These are phyloP conservation scores for Drosophila suboccidentalis DNA, from an alignment of 2,888 invertebrate species.

Conservation along the genomic window DNA sequence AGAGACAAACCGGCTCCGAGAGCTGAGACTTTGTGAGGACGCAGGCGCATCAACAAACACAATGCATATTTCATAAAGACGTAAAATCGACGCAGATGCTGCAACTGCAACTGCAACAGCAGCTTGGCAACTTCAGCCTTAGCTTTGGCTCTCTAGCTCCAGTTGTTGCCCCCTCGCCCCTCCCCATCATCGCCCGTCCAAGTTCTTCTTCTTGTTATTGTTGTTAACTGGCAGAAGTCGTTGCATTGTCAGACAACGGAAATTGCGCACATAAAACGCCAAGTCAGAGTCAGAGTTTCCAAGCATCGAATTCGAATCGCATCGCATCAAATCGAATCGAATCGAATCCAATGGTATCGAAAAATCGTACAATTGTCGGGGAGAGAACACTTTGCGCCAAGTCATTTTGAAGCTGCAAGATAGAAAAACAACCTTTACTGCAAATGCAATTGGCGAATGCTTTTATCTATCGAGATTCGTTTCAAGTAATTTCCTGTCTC, in stretches of 20 bases:
- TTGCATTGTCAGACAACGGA: conserved; percentile 74
- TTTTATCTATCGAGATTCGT: conserved; percentile 71
- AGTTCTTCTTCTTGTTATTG: conserved; percentile 29
- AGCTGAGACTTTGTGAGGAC: conserved; percentile 54
- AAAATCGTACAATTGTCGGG: conserved; percentile 9
- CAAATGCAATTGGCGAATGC: conserved; percentile 71
- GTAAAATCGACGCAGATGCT: conserved; percentile 49
- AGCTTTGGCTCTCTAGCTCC: conserved; percentile 2
- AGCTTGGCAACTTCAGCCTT: conserved; percentile 22
- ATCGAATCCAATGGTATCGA: conserved; percentile 16
- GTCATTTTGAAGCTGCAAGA: conserved; percentile 35
- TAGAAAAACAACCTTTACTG: conserved; percentile 26
- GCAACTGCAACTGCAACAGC: conserved; percentile 48
- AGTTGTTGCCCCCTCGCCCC: background rate
- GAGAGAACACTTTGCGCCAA: conserved; percentile 42
- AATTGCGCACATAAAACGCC: conserved; percentile 72
- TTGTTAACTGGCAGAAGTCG: conserved; percentile 65
- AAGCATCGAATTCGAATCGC: conserved; percentile 18
- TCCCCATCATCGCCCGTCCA: no score
- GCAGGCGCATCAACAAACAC: conserved; percentile 57
- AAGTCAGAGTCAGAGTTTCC: conserved; percentile 31
- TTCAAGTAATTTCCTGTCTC: conserved; percentile 70
- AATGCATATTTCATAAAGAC: conserved; percentile 60
- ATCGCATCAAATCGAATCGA: conserved; percentile 33
- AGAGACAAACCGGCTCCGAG: conserved; percentile 62